phyloP scores from a whole-genome alignment of 1,140 invertebrate species.

The Ceratoteleas bidentatus region DNA sequence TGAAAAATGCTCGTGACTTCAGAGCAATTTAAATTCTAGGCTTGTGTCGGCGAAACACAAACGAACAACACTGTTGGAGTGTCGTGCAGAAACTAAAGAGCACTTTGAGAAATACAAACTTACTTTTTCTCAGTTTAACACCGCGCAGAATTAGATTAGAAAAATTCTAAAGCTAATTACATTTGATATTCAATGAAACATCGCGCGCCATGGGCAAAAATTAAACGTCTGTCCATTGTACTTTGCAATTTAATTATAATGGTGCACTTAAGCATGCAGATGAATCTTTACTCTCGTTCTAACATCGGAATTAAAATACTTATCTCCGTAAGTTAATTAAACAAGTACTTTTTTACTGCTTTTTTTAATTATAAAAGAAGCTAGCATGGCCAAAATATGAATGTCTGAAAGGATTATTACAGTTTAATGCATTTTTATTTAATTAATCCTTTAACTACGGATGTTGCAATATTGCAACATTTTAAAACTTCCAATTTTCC shows the following conservation, averaged over 20 bases:
- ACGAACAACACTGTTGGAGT: constrained; percentile 30
- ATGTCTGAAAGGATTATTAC: too few relatives aligned
- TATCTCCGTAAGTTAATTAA: too few relatives aligned
- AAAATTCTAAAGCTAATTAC: constrained; percentile 38
- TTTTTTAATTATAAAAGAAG: too few relatives aligned
- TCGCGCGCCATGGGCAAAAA: constrained; percentile 1
- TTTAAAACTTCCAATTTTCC: too few relatives aligned
- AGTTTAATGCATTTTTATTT: too few relatives aligned
- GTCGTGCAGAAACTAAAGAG: constrained; percentile 47
- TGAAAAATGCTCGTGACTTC: neutral
- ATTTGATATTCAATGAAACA: constrained; percentile 35
- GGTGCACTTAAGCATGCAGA: too few relatives aligned
- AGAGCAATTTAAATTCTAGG: constrained; percentile 42
- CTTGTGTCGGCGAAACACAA: constrained; percentile 25
- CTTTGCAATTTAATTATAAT: constrained; percentile 22
- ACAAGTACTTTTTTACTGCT: too few relatives aligned
- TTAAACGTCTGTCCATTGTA: neutral
- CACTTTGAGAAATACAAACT: constrained; percentile 52
- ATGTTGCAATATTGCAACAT: too few relatives aligned
- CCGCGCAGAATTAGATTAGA: constrained; percentile 34
- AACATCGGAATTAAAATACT: too few relatives aligned
- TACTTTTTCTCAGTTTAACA: constrained; percentile 45
- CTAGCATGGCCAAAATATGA: too few relatives aligned
- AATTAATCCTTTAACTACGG: too few relatives aligned
- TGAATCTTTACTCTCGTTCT: too few relatives aligned